A percentile compares a stretch with the other conserved stretches of the same genome.
Evolutionary conservation across 2,113 vertebrate species (phyloP).

Genomic region (Cardinalis cardinalis): DNA sequence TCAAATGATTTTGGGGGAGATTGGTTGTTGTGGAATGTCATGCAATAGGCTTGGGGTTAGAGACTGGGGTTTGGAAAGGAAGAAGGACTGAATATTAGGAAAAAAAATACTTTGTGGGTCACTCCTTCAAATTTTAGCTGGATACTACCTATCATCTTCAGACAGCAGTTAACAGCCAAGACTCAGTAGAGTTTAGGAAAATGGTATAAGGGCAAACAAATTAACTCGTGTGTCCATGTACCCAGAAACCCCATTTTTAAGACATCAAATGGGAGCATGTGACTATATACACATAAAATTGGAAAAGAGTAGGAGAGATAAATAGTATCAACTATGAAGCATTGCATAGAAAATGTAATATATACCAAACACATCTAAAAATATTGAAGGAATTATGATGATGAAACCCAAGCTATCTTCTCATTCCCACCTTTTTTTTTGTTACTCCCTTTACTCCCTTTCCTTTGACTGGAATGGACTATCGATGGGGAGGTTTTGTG

Average conservation of each 20-base stretch:
- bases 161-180: neutral
- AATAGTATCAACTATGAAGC: neutral
- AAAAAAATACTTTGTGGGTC: neutral
- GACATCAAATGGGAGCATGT: neutral
- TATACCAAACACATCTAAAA: neutral
- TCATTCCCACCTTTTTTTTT: neutral
- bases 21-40: neutral
- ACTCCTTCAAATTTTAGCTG: neutral
- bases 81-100: neutral
- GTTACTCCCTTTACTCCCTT: neutral
- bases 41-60: rapidly evolving
- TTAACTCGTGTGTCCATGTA: neutral
- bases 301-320: neutral
- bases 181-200: neutral
- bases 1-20: neutral
- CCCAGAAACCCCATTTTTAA: neutral
- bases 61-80: neutral
- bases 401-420: neutral
- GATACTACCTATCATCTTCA: neutral
- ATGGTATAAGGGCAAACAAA: neutral
- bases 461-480: neutral
- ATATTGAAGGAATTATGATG: neutral
- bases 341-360: neutral
- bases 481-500: rapidly evolving
- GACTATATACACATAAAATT: neutral